These are phyloP conservation scores for Rhinella marina DNA, from an alignment of 2,797 vertebrate genomes.

Conservation along the genomic window DNA sequence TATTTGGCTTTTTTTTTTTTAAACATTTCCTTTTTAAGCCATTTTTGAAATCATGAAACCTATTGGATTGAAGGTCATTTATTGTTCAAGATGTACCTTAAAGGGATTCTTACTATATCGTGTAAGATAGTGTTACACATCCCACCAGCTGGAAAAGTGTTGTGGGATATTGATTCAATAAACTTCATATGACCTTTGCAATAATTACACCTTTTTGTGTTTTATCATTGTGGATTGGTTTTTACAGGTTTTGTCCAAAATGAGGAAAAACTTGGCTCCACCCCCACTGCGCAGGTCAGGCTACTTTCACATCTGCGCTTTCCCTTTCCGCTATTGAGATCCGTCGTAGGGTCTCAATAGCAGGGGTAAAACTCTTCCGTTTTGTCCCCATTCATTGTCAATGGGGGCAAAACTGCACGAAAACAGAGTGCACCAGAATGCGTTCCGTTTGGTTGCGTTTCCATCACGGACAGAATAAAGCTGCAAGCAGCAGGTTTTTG, in stretches of 20 bases:
- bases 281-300: too few relatives aligned
- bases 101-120: constrained; percentile 40
- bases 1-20: constrained; percentile 18
- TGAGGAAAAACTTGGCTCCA: too few relatives aligned
- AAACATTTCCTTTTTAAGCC: constrained; percentile 48
- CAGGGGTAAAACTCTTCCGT: too few relatives aligned
- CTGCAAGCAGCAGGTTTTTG: too few relatives aligned
- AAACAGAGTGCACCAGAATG: too few relatives aligned
- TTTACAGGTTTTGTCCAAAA: background rate
- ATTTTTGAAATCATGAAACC: constrained; percentile 27
- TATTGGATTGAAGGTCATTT: constrained; percentile 33
- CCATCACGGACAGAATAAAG: too few relatives aligned
- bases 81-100: constrained; percentile 8
- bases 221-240: background rate
- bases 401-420: too few relatives aligned
- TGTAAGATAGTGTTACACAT: constrained; percentile 26
- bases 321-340: too few relatives aligned
- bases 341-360: too few relatives aligned
- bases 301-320: too few relatives aligned
- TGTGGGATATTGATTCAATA: constrained; percentile 23
- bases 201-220: background rate
- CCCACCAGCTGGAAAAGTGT: background rate
- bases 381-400: too few relatives aligned
- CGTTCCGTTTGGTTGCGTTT: too few relatives aligned
- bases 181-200: constrained; percentile 42